A percentile compares a stretch with the other conserved stretches of the same genome.
These are phyloP conservation scores for Formica exsecta DNA, from an alignment of 1,140 invertebrate species.

Conservation along the genomic window DNA sequence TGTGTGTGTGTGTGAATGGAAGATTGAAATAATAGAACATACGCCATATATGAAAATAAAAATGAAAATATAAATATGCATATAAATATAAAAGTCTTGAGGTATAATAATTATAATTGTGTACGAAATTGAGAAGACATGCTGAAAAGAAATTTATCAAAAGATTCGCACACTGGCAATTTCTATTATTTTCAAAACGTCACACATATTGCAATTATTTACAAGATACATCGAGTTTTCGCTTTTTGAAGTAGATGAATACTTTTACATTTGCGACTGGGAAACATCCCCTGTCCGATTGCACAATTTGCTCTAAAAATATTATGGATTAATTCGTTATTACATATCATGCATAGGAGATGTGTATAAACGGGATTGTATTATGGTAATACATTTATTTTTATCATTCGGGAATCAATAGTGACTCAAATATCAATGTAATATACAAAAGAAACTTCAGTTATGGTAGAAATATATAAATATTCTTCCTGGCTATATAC, in stretches of 20 bases:
- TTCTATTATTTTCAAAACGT: too few relatives aligned
- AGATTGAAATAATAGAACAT: background rate
- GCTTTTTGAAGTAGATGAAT: constrained; percentile 71
- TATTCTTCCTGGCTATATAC: background rate
- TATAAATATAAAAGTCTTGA: background rate
- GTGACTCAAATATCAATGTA: constrained; percentile 34
- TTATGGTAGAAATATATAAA: constrained; percentile 24
- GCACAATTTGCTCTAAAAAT: constrained; percentile 64
- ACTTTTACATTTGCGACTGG: constrained; percentile 75
- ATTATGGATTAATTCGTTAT: constrained; percentile 50
- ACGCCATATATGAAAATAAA: background rate
- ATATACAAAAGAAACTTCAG: constrained; percentile 25
- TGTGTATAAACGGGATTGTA: background rate
- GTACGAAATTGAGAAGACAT: too few relatives aligned
- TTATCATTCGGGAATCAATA: constrained; percentile 41
- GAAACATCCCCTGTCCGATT: constrained; percentile 70
- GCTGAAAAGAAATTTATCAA: too few relatives aligned
- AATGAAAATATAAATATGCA: background rate
- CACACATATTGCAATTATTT: constrained; percentile 12
- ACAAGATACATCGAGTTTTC: constrained; percentile 63
- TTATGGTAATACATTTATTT: constrained; percentile 46
- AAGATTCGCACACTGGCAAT: too few relatives aligned
- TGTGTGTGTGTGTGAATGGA: background rate
- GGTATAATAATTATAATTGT: constrained; percentile 3
- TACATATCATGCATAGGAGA: background rate